Evolutionary conservation across 2,888 invertebrate genomes (phyloP), one percentile per base, ranked within the genome.

Genomic region (Suillia variegata): DNA sequence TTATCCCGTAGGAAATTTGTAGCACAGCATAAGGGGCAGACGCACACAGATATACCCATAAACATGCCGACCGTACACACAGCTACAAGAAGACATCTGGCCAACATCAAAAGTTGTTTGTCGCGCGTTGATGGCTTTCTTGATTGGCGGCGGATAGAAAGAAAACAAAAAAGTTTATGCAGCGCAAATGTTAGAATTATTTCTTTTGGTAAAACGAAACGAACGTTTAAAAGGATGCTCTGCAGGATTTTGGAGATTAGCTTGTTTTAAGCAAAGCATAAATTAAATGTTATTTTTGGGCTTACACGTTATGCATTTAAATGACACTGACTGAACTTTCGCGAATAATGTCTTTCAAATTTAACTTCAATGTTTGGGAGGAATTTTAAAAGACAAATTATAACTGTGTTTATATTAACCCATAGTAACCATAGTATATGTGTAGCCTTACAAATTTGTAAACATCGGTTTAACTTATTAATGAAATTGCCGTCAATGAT

Each of bases 51-150:
- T 68, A 60, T 70, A 68, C 66, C 64, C 63, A 21, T 33, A 56
- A 33, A 53, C 21, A 38, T 49, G 54, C 2, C 15, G 47, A 34
- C n/a, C 31, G 12, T n/a, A n/a, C n/a, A n/a, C n/a, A n/a, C n/a
- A 26, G 26, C 10, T 26, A 26, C 13, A 38, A 38, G 42, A 38
- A 34, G 51, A 65, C 69, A 45, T 45, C 45, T 45, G 45, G 17
- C 5, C 45, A 45, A 20, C 20, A 74, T 73, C 71, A 74, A 67
- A 74, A 70, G 73, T 73, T 72, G 68, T 70, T 69, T 70, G 65
- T 62, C 67, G 65, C 67, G 65, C 66, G 62, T 69, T 74, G 75
- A 73, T 73, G 75, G 75, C 69, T 73, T 73, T 62, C 73, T 67
- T 73, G 72, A 73, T 73, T 73, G 72, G 64, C 58, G 13, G 45